phyloP scores from a whole-genome alignment of 1,140 invertebrate species.

The Bradysia coprophila region DNA sequence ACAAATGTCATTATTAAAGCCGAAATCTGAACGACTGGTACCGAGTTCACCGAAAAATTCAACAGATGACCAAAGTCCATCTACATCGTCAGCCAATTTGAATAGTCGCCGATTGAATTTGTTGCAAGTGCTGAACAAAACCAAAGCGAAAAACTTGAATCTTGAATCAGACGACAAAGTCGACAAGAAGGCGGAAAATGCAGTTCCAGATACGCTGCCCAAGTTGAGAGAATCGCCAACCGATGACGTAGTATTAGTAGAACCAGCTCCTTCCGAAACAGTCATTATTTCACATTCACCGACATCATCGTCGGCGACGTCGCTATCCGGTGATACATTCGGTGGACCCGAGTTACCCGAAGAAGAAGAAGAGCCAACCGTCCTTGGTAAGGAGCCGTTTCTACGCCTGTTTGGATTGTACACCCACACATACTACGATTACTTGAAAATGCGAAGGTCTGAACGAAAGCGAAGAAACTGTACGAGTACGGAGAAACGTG shows the following conservation, averaged over 20 bases:
- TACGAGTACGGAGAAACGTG: conserved; percentile 16
- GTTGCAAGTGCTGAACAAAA: conserved; percentile 15
- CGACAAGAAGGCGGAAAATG: no score
- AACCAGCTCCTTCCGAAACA: not conserved
- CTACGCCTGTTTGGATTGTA: conserved; percentile 15
- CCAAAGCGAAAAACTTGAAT: conserved; percentile 8
- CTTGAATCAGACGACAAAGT: not conserved
- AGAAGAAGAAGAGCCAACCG: conserved; percentile 1
- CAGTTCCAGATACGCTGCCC: not conserved
- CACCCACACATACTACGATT: conserved; percentile 13
- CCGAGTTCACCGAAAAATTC: no score
- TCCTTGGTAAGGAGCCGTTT: conserved; percentile 14
- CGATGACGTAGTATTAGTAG: not conserved
- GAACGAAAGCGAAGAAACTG: conserved; percentile 19
- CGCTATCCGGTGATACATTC: not conserved
- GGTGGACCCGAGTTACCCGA: not conserved
- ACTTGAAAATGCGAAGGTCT: conserved; percentile 18
- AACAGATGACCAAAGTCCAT: no score
- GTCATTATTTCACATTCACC: no score
- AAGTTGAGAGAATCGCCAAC: not conserved
- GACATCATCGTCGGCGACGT: not conserved
- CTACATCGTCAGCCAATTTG: not conserved
- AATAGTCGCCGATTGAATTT: conserved; percentile 14
- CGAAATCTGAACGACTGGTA: no score
- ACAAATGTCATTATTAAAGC: no score